Evolutionary conservation across 2,113 vertebrate genomes (phyloP).

Genomic region (Shinisaurus crocodilurus): DNA sequence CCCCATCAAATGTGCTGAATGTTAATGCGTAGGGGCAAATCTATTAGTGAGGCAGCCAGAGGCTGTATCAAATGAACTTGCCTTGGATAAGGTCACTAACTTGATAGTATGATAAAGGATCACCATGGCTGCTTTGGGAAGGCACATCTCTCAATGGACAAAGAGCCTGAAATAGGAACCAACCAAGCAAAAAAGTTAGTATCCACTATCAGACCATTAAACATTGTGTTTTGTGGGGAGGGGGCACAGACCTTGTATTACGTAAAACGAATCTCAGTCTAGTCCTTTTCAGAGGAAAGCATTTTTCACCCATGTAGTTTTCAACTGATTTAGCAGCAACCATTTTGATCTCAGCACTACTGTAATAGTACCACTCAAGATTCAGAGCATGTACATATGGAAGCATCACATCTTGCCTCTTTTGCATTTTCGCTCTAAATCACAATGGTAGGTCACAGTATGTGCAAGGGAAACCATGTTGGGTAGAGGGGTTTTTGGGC

Average conservation of each 20-base stretch:
- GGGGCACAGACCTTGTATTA: not conserved
- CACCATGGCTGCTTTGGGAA: conserved; percentile 92
- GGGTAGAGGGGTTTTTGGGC: not conserved
- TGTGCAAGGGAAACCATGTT: not conserved
- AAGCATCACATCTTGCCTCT: not conserved
- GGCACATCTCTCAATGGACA: conserved; percentile 96
- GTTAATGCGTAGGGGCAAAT: accelerated
- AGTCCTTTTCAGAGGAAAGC: not conserved
- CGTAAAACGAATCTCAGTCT: not conserved
- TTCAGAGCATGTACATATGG: not conserved
- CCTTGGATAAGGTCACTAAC: conserved; percentile 93
- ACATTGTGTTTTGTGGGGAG: not conserved
- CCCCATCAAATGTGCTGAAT: not conserved
- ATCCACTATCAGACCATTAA: not conserved
- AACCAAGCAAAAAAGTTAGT: not conserved
- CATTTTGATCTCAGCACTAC: not conserved
- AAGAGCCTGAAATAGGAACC: conserved; percentile 81
- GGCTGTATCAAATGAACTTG: conserved; percentile 41
- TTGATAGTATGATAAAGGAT: conserved; percentile 96
- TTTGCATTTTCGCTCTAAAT: not conserved
- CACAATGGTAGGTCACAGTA: not conserved
- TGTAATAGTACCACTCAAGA: not conserved
- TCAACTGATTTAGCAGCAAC: not conserved
- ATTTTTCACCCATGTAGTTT: not conserved
- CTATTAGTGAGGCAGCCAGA: not conserved